Evolutionary conservation across 2,797 vertebrate species (phyloP).

Genomic region (Thaleichthys pacificus): DNA sequence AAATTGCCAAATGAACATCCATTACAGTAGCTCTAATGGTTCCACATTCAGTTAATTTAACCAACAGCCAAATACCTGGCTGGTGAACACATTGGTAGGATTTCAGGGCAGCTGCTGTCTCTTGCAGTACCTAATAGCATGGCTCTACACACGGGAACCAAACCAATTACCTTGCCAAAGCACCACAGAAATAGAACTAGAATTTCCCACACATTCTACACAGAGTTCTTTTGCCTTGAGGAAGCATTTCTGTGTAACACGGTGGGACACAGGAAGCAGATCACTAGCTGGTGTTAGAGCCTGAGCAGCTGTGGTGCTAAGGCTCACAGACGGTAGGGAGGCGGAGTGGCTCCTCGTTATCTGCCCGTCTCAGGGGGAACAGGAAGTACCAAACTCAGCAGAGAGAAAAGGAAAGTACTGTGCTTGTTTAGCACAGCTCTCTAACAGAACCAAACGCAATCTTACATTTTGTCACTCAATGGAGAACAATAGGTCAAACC

Average conservation of each 20-base stretch:
- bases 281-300: slow-evolving; percentile 23
- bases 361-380: slow-evolving; percentile 4
- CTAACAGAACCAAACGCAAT: not conserved
- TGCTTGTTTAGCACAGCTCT: not conserved
- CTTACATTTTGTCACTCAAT: not conserved
- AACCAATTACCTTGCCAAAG: not conserved
- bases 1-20: not conserved
- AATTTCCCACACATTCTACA: not conserved
- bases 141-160: too few relatives aligned
- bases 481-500: not conserved
- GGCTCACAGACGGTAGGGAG: slow-evolving; percentile 39
- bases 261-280: slow-evolving; percentile 34
- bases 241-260: slow-evolving; percentile 36
- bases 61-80: not conserved
- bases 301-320: slow-evolving; percentile 54
- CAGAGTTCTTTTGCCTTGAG: slow-evolving; percentile 28
- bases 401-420: not conserved
- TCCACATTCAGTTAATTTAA: not conserved
- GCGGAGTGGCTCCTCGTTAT: slow-evolving; percentile 21
- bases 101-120: not conserved
- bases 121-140: too few relatives aligned
- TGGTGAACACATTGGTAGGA: not conserved
- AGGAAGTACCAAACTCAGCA: not conserved
- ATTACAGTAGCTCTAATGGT: slow-evolving; percentile 9
- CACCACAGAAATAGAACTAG: not conserved